Evolutionary conservation across 2,888 invertebrate species (phyloP).

Genomic region (Salpingus planirostris): DNA sequence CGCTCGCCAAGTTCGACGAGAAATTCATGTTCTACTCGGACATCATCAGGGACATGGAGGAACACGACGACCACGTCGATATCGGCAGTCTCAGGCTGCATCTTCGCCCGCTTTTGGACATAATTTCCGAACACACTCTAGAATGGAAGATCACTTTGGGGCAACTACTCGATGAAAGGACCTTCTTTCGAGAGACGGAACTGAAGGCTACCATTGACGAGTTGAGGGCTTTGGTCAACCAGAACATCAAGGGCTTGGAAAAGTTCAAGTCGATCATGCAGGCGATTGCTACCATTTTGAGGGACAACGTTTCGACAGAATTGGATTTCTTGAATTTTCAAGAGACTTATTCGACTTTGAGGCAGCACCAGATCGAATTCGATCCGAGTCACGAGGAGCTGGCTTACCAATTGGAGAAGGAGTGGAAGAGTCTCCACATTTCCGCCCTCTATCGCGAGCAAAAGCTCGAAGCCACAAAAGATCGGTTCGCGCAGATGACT

Average conservation of each 20-base stretch:
- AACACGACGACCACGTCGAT: constrained; percentile 52
- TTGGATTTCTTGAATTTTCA: constrained; percentile 64
- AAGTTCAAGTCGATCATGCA: constrained; percentile 80
- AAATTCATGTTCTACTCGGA: constrained; percentile 77
- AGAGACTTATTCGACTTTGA: constrained; percentile 68
- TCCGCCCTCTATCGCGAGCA: constrained; percentile 60
- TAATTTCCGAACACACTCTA: constrained; percentile 61
- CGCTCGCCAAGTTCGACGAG: constrained; percentile 66
- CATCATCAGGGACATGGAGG: constrained; percentile 47
- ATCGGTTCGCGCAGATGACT: constrained; percentile 76
- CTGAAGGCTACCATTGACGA: constrained; percentile 59
- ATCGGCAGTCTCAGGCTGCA: constrained; percentile 67
- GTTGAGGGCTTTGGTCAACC: constrained; percentile 55
- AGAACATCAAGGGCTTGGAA: constrained; percentile 67
- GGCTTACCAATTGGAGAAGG: constrained; percentile 52
- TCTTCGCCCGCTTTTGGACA: constrained; percentile 59
- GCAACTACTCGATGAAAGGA: constrained; percentile 55
- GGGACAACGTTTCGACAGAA: constrained; percentile 69
- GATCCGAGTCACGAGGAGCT: constrained; percentile 48
- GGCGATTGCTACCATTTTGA: constrained; percentile 67
- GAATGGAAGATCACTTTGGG: constrained; percentile 76
- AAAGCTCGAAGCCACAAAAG: constrained; percentile 71
- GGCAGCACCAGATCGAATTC: constrained; percentile 57
- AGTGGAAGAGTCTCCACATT: constrained; percentile 62
- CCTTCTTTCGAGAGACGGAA: constrained; percentile 57